Percentiles rank a stretch among this genome's conserved stretches.
Evolutionary conservation across 1,140 invertebrate species (phyloP).

Genomic region (Chrysomallon squamiferum): DNA sequence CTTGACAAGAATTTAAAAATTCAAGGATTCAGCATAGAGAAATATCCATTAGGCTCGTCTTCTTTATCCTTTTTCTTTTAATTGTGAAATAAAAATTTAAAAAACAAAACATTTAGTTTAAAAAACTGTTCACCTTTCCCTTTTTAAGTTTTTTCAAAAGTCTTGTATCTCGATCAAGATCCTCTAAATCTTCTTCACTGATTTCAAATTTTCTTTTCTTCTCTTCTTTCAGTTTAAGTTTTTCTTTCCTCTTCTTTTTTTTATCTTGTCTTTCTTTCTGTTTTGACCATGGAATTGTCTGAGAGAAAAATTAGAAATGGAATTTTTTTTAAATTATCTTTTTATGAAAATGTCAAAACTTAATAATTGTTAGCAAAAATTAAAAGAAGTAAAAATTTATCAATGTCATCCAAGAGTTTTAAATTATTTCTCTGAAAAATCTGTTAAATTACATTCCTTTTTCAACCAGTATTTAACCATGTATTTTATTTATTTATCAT

Average conservation of each 20-base stretch:
- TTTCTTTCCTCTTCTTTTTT: slow-evolving; percentile 70
- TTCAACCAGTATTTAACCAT: background rate
- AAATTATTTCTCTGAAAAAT: background rate
- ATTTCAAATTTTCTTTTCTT: slow-evolving; percentile 57
- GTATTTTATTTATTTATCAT: too few species aligned
- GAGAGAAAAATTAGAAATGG: slow-evolving; percentile 18
- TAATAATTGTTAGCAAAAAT: background rate
- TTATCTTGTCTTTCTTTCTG: slow-evolving; percentile 78
- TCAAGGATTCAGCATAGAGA: too few species aligned
- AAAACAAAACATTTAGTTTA: too few species aligned
- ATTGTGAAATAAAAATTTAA: too few species aligned
- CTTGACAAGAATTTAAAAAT: too few species aligned
- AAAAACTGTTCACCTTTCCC: slow-evolving; percentile 70
- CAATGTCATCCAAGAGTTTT: background rate
- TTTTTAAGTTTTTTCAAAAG: slow-evolving; percentile 89
- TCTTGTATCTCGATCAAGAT: slow-evolving; percentile 81
- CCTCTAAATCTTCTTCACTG: slow-evolving; percentile 77
- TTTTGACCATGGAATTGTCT: slow-evolving; percentile 81
- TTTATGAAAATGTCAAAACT: background rate
- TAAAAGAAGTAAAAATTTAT: too few species aligned
- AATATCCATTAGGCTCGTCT: too few species aligned
- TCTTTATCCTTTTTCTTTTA: too few species aligned
- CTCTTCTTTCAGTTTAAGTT: slow-evolving; percentile 62
- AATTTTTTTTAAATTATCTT: background rate
- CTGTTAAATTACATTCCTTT: background rate